Evolutionary conservation across 2,797 vertebrate species (phyloP), one percentile per base, ranked within the genome.

Genomic region (Chloroceryle inda): DNA sequence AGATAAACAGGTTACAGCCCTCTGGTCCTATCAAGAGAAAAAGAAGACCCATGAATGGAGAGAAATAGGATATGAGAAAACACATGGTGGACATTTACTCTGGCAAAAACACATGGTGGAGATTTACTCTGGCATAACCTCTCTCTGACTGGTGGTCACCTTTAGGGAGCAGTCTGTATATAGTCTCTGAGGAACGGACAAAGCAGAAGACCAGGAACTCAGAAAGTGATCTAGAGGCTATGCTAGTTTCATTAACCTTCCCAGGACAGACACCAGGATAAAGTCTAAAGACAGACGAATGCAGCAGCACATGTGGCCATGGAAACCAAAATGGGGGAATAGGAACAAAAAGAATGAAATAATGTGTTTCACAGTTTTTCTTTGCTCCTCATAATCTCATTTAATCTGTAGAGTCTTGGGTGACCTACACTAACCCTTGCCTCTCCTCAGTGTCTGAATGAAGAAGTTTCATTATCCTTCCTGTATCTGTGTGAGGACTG

Each of bases 1-100:
- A 99, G 99, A 99, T 99, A 99, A 99, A 99, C 99, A 99, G 99
- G 99, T 99, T 99, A 98, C 99, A 99, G 98, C 99, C 99, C 97
- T 99, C 99, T 92, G 99, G 99, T 98, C 99, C 99, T 99, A 98
- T 92, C 97, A 87, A 97, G 82, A 97, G 79, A 76, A 33, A 96
- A 96, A 96, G 96, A 94, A 91, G 92, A 91, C 92, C 81, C 82
- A 86, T 96, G 71, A 92, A 89, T 94, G 88, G 82, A 80, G 29
- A 94, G 91, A 91, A 76, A 80, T 80, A 92, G 92, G 59, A 67
- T 89, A 94, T 63, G 58, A 97, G 89, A 96, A 95, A 97, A 69
- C 93, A 96, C 81, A 74, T 71, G 61, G 61, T 94, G 67, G 89
- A 97, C 81, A 92, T 79, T 62, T 88, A 37, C 37, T 37, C 37